These are phyloP conservation scores for Oriolus oriolus DNA, from an alignment of 2,113 vertebrate species.

Conservation along the genomic window DNA sequence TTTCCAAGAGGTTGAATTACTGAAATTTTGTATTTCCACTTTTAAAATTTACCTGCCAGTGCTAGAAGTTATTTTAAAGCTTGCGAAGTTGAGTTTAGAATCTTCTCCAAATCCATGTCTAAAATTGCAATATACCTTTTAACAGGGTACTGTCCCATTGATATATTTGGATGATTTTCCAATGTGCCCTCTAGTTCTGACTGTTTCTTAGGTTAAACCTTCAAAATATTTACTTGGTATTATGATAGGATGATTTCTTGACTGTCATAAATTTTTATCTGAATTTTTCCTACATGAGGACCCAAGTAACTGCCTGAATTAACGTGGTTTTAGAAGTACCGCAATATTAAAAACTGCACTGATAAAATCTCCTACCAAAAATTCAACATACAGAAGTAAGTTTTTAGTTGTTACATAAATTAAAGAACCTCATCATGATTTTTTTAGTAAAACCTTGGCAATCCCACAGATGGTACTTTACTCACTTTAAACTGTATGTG, in stretches of 20 bases:
- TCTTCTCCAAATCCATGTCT: neutral
- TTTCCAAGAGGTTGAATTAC: neutral
- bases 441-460: neutral
- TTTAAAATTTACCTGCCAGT: neutral
- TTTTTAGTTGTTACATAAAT: neutral
- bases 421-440: neutral
- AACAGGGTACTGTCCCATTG: neutral
- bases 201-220: neutral
- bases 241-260: neutral
- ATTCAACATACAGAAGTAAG: neutral
- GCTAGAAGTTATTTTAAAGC: neutral
- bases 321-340: neutral
- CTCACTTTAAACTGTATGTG: neutral
- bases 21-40: neutral
- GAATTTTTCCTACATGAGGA: neutral
- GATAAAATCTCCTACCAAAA: neutral
- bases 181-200: neutral
- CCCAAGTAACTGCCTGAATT: neutral
- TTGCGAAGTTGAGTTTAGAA: neutral
- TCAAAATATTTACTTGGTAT: neutral
- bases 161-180: neutral
- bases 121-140: neutral
- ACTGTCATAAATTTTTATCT: neutral
- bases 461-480: neutral
- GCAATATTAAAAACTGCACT: neutral